Conservation (phyloP, 2,797 vertebrate species). For the Malurus splendens region DNA sequence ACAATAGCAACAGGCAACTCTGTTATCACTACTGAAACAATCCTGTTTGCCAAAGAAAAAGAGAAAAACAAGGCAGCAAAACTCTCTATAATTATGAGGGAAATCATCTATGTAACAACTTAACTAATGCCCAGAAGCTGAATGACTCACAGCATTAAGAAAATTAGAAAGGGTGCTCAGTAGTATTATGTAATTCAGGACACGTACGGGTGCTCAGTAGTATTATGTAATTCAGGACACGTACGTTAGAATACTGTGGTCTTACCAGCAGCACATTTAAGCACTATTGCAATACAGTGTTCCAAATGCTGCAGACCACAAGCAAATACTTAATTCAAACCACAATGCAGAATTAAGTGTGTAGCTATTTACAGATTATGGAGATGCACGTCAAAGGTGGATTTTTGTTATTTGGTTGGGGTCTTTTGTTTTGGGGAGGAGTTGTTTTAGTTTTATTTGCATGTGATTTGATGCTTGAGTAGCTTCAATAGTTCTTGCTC, state of each 20-base stretch:
- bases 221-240: constrained; percentile 27
- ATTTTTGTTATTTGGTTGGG: neutral
- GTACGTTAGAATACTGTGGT: neutral
- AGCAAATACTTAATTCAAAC: neutral
- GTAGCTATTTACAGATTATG: neutral
- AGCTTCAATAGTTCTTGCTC: neutral
- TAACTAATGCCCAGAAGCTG: constrained; percentile 54
- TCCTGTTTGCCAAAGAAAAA: constrained; percentile 33
- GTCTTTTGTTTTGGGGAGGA: accelerated
- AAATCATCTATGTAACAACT: constrained; percentile 65
- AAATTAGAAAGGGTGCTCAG: constrained; percentile 47
- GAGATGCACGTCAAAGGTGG: neutral
- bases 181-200: constrained; percentile 21
- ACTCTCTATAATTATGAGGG: constrained; percentile 40
- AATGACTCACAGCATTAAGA: constrained; percentile 50
- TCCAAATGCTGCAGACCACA: neutral
- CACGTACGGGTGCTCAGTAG: constrained; percentile 31
- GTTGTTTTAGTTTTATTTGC: neutral
- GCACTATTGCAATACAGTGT: neutral
- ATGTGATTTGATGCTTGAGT: neutral
- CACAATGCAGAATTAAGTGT: neutral
- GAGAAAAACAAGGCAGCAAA: constrained; percentile 50
- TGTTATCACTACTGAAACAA: constrained; percentile 38
- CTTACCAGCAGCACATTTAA: neutral
- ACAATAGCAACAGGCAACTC: constrained; percentile 46